Evolutionary conservation across 2,113 vertebrate genomes (phyloP).

Genomic region (Choloepus hoffmanni): DNA sequence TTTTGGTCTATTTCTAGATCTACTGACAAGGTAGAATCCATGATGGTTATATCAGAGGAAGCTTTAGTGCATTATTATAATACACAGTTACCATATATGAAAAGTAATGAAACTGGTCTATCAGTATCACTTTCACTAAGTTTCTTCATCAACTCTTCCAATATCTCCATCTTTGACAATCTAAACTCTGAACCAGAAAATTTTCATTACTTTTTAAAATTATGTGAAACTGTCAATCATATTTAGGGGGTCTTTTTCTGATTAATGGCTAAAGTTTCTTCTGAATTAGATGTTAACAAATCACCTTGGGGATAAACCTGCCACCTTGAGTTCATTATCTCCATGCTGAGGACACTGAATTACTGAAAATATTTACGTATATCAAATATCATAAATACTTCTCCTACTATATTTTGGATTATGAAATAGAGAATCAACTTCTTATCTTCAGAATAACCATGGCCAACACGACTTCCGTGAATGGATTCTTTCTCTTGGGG

Average conservation of each 20-base stretch:
- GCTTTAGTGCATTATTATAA: background rate
- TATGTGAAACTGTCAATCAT: background rate
- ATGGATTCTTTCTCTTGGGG: background rate
- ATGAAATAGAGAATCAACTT: background rate
- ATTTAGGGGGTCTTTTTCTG: background rate
- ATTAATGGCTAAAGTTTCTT: background rate
- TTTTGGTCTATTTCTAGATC: background rate
- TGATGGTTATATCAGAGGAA: background rate
- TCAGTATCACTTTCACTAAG: background rate
- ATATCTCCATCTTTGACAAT: background rate
- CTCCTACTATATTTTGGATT: background rate
- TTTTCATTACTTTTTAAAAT: background rate
- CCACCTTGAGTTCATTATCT: background rate
- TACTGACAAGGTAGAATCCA: background rate
- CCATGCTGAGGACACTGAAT: background rate
- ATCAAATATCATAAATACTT: background rate
- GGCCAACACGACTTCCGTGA: conserved; percentile 59
- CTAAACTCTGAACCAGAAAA: background rate
- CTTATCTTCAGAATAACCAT: conserved; percentile 31
- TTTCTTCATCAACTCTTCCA: background rate
- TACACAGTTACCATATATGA: background rate
- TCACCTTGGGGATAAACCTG: background rate
- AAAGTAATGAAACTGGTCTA: background rate
- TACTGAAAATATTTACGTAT: background rate
- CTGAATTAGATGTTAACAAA: background rate